phyloP scores from a whole-genome alignment of 2,797 vertebrate genomes.

The Hippoglossus hippoglossus region DNA sequence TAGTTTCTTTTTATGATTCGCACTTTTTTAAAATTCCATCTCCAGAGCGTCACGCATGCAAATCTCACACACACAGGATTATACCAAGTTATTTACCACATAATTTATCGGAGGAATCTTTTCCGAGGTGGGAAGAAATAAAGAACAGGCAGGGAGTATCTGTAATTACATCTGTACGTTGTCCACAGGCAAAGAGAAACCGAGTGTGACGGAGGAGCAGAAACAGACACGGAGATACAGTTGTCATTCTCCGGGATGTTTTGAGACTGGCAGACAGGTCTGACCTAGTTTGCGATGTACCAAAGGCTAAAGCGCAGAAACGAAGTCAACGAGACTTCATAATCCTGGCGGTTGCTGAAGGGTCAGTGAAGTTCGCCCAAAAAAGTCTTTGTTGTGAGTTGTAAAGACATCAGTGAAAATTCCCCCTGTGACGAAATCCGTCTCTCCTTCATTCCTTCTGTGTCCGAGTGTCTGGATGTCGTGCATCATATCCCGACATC shows the following conservation, averaged over 20 bases:
- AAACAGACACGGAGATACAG: constrained; percentile 59
- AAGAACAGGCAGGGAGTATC: constrained; percentile 73
- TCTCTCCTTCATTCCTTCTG: background rate
- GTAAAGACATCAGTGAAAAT: constrained; percentile 21
- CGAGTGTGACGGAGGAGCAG: constrained; percentile 47
- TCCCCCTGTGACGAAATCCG: background rate
- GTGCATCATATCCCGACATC: background rate
- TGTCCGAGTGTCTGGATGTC: background rate
- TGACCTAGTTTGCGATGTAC: constrained; percentile 71
- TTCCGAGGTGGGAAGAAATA: constrained; percentile 52
- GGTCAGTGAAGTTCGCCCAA: constrained; percentile 37
- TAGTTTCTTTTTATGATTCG: no score
- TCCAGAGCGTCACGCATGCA: constrained; percentile 5
- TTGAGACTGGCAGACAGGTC: constrained; percentile 75
- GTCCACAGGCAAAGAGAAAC: constrained; percentile 58
- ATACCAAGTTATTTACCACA: constrained; percentile 57
- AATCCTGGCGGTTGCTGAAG: constrained; percentile 46
- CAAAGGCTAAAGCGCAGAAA: constrained; percentile 66
- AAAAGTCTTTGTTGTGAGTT: constrained; percentile 21
- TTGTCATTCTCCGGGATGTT: constrained; percentile 71
- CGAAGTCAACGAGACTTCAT: constrained; percentile 56
- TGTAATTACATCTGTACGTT: constrained; percentile 76
- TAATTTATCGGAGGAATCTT: constrained; percentile 65
- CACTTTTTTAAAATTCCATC: no score
- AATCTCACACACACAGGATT: constrained; percentile 44